Evolutionary conservation across 2,797 vertebrate species (phyloP).

Genomic region (Carduelis carduelis): DNA sequence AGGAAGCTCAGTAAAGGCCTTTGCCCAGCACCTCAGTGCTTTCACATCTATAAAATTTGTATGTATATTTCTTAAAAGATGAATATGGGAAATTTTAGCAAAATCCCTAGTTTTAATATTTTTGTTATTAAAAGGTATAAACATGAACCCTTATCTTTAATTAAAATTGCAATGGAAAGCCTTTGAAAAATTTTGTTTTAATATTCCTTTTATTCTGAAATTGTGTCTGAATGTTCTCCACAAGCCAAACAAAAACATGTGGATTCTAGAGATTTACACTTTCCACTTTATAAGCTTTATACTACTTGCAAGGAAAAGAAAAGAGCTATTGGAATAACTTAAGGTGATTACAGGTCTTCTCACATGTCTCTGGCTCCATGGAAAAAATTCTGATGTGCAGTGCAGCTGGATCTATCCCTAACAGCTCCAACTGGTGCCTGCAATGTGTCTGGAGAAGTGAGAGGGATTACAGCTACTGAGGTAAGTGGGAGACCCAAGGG

Average conservation of each 20-base stretch:
- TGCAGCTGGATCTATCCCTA: not conserved
- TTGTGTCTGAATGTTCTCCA: not conserved
- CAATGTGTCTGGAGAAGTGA: not conserved
- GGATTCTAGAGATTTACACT: not conserved
- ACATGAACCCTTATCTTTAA: accelerated
- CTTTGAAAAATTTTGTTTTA: not conserved
- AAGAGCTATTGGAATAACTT: not conserved
- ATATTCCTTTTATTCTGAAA: not conserved
- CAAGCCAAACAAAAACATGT: not conserved
- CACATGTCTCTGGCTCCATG: not conserved
- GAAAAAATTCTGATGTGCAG: not conserved
- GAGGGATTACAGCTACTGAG: not conserved
- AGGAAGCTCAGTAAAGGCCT: not conserved
- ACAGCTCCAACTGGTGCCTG: not conserved
- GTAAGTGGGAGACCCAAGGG: not conserved
- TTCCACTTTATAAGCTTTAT: not conserved
- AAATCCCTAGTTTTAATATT: not conserved
- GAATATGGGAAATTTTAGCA: not conserved
- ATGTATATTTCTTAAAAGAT: not conserved
- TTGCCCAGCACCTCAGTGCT: not conserved
- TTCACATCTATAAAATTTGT: not conserved
- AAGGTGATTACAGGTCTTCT: not conserved
- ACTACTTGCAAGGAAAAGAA: not conserved
- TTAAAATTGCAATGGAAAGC: not conserved
- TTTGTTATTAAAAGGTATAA: not conserved